phyloP scores from a whole-genome alignment of 2,113 vertebrate genomes.

The Ploceus nigricollis region DNA sequence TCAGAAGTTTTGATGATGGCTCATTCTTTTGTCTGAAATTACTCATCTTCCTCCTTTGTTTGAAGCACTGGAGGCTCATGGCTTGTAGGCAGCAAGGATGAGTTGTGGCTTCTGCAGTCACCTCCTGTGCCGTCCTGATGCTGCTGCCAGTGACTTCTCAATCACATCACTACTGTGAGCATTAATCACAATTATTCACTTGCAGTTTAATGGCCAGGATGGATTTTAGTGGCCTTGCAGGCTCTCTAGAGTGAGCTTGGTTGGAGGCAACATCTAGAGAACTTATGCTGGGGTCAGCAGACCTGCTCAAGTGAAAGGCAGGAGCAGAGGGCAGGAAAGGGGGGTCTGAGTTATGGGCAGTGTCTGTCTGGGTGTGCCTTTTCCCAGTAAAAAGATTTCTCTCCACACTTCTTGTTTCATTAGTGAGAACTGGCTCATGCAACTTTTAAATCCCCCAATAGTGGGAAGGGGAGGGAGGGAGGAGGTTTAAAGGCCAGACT shows the following conservation, averaged over 20 bases:
- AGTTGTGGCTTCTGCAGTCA: not conserved
- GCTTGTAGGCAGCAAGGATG: not conserved
- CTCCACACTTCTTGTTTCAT: not conserved
- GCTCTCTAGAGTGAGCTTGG: not conserved
- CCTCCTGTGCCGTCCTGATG: not conserved
- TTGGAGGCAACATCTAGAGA: not conserved
- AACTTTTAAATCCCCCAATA: not conserved
- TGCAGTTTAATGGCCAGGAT: not conserved
- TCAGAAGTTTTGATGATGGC: not conserved
- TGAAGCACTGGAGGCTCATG: not conserved
- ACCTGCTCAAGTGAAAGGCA: not conserved
- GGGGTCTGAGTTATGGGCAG: not conserved
- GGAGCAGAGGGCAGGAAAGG: not conserved
- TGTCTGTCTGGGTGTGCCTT: not conserved
- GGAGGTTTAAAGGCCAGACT: not conserved
- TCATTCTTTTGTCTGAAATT: constrained; percentile 44
- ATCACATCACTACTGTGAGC: not conserved
- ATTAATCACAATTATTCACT: not conserved
- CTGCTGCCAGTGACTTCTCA: not conserved
- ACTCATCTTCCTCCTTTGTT: constrained; percentile 38
- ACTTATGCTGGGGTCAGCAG: not conserved
- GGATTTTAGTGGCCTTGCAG: not conserved
- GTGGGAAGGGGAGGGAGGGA: not conserved
- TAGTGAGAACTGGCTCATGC: not conserved
- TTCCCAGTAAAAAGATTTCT: not conserved